phyloP scores from a whole-genome alignment of 2,113 vertebrate genomes.

The Burhinus bistriatus region DNA sequence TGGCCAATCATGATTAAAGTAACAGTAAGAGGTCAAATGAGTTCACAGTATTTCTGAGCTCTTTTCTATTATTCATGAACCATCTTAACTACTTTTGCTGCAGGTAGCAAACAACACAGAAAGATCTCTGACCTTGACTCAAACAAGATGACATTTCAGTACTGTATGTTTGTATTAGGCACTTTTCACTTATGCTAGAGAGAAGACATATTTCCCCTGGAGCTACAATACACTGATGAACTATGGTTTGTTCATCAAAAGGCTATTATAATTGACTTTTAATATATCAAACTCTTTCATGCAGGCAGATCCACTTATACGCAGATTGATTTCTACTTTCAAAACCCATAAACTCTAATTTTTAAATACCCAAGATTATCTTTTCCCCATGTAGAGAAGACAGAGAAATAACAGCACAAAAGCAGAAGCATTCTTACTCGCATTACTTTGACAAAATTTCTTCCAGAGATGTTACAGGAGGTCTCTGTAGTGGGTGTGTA shows the following conservation, averaged over 20 bases:
- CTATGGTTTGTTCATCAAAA: background rate
- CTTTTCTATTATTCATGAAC: background rate
- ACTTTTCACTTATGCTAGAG: background rate
- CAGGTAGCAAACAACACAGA: background rate
- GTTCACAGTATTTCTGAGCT: background rate
- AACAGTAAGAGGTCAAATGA: background rate
- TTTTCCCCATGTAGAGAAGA: background rate
- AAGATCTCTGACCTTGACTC: background rate
- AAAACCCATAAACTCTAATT: background rate
- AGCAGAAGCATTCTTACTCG: background rate
- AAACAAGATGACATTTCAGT: background rate
- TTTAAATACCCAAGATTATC: background rate
- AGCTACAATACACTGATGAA: background rate
- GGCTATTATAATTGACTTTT: slow-evolving; percentile 63
- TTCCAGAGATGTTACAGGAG: background rate
- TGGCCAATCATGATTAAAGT: background rate
- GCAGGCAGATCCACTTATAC: slow-evolving; percentile 8
- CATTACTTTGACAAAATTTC: background rate
- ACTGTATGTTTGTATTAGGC: background rate
- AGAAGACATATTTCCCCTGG: background rate
- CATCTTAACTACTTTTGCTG: background rate
- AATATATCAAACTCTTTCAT: slow-evolving; percentile 50
- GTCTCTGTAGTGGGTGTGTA: background rate
- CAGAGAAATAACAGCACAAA: background rate
- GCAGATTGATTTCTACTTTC: slow-evolving; percentile 24